Conservation (phyloP, 1,140 invertebrate species). For the Plodia interpunctella region DNA sequence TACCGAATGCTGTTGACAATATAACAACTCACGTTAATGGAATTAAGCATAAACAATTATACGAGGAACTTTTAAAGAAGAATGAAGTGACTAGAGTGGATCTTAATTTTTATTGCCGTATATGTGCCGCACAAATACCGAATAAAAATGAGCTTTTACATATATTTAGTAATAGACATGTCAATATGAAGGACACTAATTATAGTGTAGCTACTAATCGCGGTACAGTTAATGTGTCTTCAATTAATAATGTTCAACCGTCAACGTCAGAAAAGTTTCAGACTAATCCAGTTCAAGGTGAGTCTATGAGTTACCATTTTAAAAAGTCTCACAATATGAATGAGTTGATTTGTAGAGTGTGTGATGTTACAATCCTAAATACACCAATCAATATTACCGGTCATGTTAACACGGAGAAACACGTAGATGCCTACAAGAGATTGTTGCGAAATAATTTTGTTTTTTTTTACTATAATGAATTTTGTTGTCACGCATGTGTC, state of each 20-base stretch:
- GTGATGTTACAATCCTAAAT: background rate
- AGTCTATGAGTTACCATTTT: background rate
- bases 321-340: background rate
- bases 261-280: background rate
- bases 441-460: background rate
- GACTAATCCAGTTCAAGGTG: no score
- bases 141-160: background rate
- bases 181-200: background rate
- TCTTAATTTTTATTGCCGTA: background rate
- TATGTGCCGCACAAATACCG: background rate
- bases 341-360: background rate
- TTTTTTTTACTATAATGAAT: background rate
- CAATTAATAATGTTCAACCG: background rate
- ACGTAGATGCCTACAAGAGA: background rate
- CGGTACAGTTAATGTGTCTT: background rate
- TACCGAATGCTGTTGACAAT: background rate
- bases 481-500: background rate
- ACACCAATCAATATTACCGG: background rate
- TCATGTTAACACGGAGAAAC: background rate
- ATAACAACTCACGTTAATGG: background rate
- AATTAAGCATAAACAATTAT: background rate
- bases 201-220: background rate
- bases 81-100: background rate
- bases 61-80: background rate
- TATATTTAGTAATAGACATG: background rate